A percentile compares a stretch with the other conserved stretches of the same genome.
These are phyloP conservation scores for Lepisosteus osseus DNA, from an alignment of 2,113 vertebrate genomes.

Conservation along the genomic window DNA sequence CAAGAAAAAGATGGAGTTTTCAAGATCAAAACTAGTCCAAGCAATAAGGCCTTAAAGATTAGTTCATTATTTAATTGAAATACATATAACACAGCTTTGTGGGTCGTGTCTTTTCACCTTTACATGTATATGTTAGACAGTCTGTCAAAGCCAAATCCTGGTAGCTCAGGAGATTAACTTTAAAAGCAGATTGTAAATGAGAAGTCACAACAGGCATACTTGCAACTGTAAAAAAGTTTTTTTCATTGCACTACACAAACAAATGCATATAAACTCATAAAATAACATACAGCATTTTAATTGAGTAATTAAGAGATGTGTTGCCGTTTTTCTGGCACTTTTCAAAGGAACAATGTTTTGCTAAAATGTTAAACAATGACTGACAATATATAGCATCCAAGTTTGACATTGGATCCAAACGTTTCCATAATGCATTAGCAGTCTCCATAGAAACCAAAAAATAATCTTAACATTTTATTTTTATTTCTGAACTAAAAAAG, in stretches of 20 bases:
- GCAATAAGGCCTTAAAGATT: slow-evolving; percentile 11
- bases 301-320: not conserved
- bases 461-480: not conserved
- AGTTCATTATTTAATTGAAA: slow-evolving; percentile 64
- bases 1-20: too few species aligned
- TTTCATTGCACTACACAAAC: slow-evolving; percentile 19
- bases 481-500: not conserved
- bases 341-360: not conserved
- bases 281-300: not conserved
- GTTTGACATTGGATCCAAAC: not conserved
- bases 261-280: not conserved
- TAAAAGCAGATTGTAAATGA: slow-evolving; percentile 22
- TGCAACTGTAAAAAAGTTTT: slow-evolving; percentile 11
- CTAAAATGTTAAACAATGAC: not conserved
- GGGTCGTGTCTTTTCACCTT: slow-evolving; percentile 45
- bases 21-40: not conserved
- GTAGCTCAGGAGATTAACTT: slow-evolving; percentile 33
- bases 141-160: slow-evolving; percentile 40
- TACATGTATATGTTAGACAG: slow-evolving; percentile 48
- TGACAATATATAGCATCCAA: slow-evolving; percentile 4
- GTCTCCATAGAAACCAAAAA: slow-evolving; percentile 7
- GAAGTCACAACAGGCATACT: slow-evolving; percentile 8
- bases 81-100: slow-evolving; percentile 53
- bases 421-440: not conserved
- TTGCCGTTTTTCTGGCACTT: not conserved